Base-by-base conservation (phyloP, 2,888 invertebrate species). In the Caenorhabditis uteleia region DNA sequence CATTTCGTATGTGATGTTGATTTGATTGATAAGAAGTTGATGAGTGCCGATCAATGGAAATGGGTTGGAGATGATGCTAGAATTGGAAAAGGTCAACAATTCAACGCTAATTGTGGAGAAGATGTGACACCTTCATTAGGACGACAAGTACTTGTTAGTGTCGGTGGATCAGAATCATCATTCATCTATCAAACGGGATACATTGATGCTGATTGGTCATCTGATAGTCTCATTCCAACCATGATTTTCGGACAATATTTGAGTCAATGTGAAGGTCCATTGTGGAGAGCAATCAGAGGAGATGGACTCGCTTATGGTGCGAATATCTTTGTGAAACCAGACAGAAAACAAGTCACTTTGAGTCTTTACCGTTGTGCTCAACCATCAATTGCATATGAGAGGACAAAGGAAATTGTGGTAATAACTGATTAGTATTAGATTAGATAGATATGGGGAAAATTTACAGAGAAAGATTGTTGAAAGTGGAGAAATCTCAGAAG, bases 251-350 rank as follows among this genome's bases (percentile, higher is more conserved):
- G 92, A 69, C 91, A 92, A 85, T 94, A 93, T 86, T 88, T 93
- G 76, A 90, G 89, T 7, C 92, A 92, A 85, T 86, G 90, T 0
- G 92, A 93, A 87, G 91, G 82, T 3, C 79, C 79, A 21, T 58
- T 82, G 4, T 82, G 80, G 80, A 62, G 89, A 48, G 88, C 90
- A 83, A 90, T 94, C 69, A 88, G 94, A 74, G 93, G 93, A 34
- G 89, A 89, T 79, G 93, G 93, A 0, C 88, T 91, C 49, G 89
- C 93, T 0, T 94, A 94, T 85, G 88, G 89, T 49, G 92, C 90
- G 85, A 83, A 75, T 55, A 69, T 83, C 87, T 87, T 75, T 83
- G 84, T 66, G 88, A 91, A 77, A 85, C 86, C 50, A 51, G 89
- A 25, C 86, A 88, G 68, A 87, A 89, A 82, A 89, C 85, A 90